Evolutionary conservation across 1,140 invertebrate species (phyloP).

Genomic region (Schmidtea mediterranea): DNA sequence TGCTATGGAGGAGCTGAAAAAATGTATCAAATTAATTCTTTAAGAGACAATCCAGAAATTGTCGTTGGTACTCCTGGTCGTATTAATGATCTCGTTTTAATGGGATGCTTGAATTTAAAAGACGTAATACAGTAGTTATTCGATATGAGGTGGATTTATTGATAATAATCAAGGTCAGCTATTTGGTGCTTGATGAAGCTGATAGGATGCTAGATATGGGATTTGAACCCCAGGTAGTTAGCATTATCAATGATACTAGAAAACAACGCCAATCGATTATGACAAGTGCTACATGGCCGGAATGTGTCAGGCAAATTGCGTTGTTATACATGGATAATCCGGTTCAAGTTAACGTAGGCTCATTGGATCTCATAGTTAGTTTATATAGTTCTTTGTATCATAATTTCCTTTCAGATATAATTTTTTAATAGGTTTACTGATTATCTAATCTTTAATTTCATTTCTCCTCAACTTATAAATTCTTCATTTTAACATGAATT

Average conservation of each 20-base stretch:
- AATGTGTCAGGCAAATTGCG: constrained; percentile 48
- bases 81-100: constrained; percentile 91
- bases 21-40: constrained; percentile 80
- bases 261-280: constrained; percentile 55
- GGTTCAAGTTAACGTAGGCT: constrained; percentile 57
- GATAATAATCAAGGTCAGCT: constrained; percentile 65
- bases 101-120: constrained; percentile 45
- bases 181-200: constrained; percentile 40
- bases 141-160: constrained; percentile 17
- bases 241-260: constrained; percentile 54
- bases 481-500: no score
- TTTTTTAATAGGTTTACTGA: background rate
- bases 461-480: no score
- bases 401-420: no score
- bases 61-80: constrained; percentile 99
- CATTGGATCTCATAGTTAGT: constrained; percentile 35
- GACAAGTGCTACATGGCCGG: constrained; percentile 66
- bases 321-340: constrained; percentile 57
- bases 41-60: constrained; percentile 70
- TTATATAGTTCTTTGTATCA: background rate
- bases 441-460: constrained; percentile 10
- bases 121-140: background rate
- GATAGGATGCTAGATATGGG: constrained; percentile 99
- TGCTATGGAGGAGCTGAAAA: constrained; percentile 85
- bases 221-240: constrained; percentile 89